Evolutionary conservation across 2,888 invertebrate genomes (phyloP).

Genomic region (Endomychus coccineus): DNA sequence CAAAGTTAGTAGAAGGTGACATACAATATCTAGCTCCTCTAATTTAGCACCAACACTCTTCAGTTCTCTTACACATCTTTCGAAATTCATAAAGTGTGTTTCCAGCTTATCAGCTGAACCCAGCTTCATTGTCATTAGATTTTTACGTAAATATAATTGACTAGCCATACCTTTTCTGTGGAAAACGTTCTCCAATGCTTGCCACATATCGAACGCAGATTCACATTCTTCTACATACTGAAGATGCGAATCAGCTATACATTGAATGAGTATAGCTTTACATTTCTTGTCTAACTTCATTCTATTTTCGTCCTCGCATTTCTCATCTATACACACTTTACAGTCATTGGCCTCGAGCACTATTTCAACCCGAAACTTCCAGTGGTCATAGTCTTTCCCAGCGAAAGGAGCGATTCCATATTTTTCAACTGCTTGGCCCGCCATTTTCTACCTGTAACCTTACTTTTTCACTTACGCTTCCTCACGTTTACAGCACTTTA

Average conservation of each 20-base stretch:
- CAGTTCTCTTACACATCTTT: constrained; percentile 23
- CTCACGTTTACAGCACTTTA: no score
- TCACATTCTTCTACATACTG: constrained; percentile 25
- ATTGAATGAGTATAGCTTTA: constrained; percentile 24
- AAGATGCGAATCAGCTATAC: constrained; percentile 24
- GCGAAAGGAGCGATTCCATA: no score
- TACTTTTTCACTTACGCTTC: no score
- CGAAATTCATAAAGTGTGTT: constrained; percentile 24
- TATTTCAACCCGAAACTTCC: no score
- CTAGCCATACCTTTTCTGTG: constrained; percentile 24
- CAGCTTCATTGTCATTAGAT: constrained; percentile 22
- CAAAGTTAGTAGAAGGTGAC: constrained; percentile 18
- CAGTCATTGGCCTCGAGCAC: no score
- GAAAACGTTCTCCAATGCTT: constrained; percentile 21
- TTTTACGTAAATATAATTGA: constrained; percentile 24
- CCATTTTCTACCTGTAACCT: no score
- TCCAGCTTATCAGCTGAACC: constrained; percentile 19
- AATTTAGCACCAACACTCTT: constrained; percentile 20
- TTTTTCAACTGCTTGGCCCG: no score
- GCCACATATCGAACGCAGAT: constrained; percentile 26
- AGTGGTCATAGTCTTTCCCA: no score
- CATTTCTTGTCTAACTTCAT: constrained; percentile 20
- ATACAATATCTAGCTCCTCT: constrained; percentile 20
- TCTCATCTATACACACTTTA: no score
- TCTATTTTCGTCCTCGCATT: constrained; percentile 16